Conservation (phyloP, 2,113 vertebrate species). For the Engystomops pustulosus region DNA sequence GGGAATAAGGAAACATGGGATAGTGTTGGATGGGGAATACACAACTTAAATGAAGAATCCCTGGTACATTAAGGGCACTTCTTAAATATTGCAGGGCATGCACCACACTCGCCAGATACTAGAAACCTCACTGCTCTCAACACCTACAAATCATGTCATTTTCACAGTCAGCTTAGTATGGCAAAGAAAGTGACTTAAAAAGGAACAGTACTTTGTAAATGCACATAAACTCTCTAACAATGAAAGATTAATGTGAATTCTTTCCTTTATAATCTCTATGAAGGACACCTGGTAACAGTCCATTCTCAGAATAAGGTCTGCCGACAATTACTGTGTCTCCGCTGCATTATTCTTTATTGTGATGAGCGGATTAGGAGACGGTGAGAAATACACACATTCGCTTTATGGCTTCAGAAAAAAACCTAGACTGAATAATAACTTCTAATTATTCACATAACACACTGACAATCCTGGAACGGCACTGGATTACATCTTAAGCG, state of each 20-base stretch:
- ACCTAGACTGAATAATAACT: not conserved
- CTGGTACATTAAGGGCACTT: too few relatives aligned
- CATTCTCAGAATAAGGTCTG: not conserved
- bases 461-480: not conserved
- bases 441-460: conserved; percentile 11
- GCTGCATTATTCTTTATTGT: not conserved
- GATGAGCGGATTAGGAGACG: not conserved
- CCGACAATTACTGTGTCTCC: not conserved
- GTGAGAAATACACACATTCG: not conserved
- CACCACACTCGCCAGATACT: too few relatives aligned
- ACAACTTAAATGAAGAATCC: too few relatives aligned
- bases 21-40: too few relatives aligned
- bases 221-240: not conserved
- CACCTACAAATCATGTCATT: too few relatives aligned
- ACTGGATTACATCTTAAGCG: not conserved
- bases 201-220: not conserved
- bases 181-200: not conserved
- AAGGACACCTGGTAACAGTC: not conserved
- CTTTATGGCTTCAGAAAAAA: not conserved
- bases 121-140: too few relatives aligned
- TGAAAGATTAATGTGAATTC: not conserved
- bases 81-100: too few relatives aligned
- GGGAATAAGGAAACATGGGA: too few relatives aligned
- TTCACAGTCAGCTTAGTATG: too few relatives aligned
- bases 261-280: not conserved